Evolutionary conservation across 2,797 vertebrate genomes (phyloP).

Genomic region (Glyptemys insculpta): DNA sequence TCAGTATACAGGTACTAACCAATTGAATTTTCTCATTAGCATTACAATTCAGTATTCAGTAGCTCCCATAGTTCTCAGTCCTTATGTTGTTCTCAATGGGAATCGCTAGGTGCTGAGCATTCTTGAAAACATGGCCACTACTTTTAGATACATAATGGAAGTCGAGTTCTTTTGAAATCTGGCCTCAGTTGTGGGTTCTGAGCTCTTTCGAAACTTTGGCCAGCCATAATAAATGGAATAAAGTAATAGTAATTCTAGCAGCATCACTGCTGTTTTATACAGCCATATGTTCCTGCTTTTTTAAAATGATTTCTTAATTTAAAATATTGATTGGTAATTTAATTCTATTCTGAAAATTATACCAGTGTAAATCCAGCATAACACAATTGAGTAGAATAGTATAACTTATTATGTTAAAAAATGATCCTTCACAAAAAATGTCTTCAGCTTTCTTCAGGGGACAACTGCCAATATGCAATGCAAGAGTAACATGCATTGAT

Average conservation of each 20-base stretch:
- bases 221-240: not conserved
- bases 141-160: not conserved
- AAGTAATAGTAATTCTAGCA: not conserved
- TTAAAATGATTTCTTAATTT: not conserved
- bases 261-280: not conserved
- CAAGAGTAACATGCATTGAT: not conserved
- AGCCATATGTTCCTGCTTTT: not conserved
- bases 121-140: not conserved
- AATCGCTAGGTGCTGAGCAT: not conserved
- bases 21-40: conserved; percentile 22
- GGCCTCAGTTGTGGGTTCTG: not conserved
- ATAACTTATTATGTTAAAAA: accelerated
- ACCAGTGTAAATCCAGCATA: not conserved
- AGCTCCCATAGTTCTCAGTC: not conserved
- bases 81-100: not conserved
- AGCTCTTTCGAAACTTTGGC: not conserved
- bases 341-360: not conserved
- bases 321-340: not conserved
- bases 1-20: not conserved
- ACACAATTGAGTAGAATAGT: not conserved
- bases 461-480: not conserved
- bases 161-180: not conserved
- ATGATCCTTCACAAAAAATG: not conserved
- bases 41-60: not conserved
- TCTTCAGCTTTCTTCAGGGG: not conserved